Conservation (phyloP, 2,888 invertebrate species). For the Sthenelais limicola region DNA sequence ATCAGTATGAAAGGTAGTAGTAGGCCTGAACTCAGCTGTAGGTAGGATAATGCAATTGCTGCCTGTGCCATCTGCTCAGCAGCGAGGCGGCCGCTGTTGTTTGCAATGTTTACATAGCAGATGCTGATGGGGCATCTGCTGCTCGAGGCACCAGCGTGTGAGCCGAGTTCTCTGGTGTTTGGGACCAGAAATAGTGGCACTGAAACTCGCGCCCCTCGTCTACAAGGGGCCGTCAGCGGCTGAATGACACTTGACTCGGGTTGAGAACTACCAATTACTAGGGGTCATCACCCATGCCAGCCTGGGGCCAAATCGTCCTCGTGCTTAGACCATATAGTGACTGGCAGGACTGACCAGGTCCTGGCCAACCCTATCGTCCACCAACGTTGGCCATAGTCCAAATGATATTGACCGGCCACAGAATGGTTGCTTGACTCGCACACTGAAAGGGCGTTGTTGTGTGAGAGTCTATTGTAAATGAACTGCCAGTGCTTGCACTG, state of each 20-base stretch:
- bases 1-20: no score
- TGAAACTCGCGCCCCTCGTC: background rate
- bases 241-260: slow-evolving; percentile 39
- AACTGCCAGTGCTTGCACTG: no score
- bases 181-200: background rate
- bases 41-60: no score
- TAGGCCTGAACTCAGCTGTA: no score
- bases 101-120: no score
- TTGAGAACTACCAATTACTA: slow-evolving; percentile 36
- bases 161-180: background rate
- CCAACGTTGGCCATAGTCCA: slow-evolving; percentile 2
- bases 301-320: slow-evolving; percentile 11
- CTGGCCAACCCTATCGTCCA: slow-evolving; percentile 28
- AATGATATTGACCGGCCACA: slow-evolving; percentile 11
- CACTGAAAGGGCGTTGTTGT: no score
- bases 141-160: background rate
- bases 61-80: no score
- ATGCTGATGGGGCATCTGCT: background rate
- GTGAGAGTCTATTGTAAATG: no score
- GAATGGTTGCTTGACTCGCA: no score
- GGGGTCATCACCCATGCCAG: slow-evolving; percentile 21
- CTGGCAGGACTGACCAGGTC: slow-evolving; percentile 5
- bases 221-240: slow-evolving; percentile 30
- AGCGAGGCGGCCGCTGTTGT: no score
- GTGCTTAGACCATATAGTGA: background rate